phyloP scores from a whole-genome alignment of 2,797 vertebrate genomes.

The Leptodactylus fallax region DNA sequence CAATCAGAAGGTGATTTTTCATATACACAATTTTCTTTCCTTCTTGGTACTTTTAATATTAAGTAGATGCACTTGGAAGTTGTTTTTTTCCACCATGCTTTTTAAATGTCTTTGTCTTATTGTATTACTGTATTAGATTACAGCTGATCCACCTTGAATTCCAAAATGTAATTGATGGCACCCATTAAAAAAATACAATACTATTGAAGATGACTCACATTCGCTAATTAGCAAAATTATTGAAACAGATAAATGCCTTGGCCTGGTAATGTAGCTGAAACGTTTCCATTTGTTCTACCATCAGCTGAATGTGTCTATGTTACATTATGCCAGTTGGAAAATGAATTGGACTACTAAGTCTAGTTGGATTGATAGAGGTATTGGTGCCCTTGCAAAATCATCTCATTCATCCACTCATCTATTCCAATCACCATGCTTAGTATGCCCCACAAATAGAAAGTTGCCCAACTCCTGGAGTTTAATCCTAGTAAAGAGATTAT shows the following conservation, averaged over 20 bases:
- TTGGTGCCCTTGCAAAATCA: slow-evolving; percentile 44
- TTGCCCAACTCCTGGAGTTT: slow-evolving; percentile 56
- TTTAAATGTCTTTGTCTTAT: slow-evolving; percentile 20
- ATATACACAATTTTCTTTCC: slow-evolving; percentile 22
- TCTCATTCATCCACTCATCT: slow-evolving; percentile 47
- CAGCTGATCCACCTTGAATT: slow-evolving; percentile 9
- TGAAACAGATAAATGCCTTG: slow-evolving; percentile 53
- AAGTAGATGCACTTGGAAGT: background rate
- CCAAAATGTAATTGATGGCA: slow-evolving; percentile 24
- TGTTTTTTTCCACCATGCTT: background rate
- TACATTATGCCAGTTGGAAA: slow-evolving; percentile 40
- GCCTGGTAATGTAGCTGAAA: slow-evolving; percentile 33
- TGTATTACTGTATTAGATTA: slow-evolving; percentile 15
- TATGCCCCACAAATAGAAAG: slow-evolving; percentile 54
- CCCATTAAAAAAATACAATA: slow-evolving; percentile 53
- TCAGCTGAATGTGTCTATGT: slow-evolving; percentile 4
- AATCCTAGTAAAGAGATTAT: slow-evolving; percentile 52
- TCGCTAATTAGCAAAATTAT: slow-evolving; percentile 48
- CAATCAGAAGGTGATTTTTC: slow-evolving; percentile 2
- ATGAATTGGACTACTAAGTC: slow-evolving; percentile 33
- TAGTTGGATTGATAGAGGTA: slow-evolving; percentile 44
- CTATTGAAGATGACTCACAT: slow-evolving; percentile 37
- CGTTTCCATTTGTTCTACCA: slow-evolving; percentile 37
- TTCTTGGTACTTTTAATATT: background rate
- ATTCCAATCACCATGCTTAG: slow-evolving; percentile 43